phyloP scores from a whole-genome alignment of 2,888 invertebrate genomes.

The Mactromeris polynyma region DNA sequence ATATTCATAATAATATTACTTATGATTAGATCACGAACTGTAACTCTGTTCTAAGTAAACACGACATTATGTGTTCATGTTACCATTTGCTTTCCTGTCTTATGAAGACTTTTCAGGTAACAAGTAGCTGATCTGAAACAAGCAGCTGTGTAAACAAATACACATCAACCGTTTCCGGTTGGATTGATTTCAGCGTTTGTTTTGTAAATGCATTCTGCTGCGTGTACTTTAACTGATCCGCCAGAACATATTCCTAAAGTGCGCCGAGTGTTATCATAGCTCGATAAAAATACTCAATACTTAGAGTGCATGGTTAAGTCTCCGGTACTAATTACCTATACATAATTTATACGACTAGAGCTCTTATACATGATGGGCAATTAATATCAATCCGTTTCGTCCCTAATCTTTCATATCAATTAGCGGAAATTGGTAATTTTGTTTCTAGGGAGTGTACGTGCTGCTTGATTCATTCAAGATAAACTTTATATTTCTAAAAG shows the following conservation, averaged over 20 bases:
- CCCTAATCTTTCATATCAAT: constrained; percentile 9
- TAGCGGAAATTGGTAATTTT: constrained; percentile 5
- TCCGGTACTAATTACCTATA: neutral
- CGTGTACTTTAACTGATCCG: neutral
- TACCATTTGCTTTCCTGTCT: neutral
- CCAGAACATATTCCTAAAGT: neutral
- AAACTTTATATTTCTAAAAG: constrained; percentile 6
- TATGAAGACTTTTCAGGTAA: neutral
- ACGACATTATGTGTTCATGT: neutral
- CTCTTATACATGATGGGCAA: neutral
- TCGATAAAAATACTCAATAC: neutral
- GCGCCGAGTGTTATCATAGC: neutral
- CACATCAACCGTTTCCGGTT: neutral
- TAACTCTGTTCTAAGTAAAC: neutral
- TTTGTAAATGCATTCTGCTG: neutral
- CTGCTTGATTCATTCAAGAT: constrained; percentile 11
- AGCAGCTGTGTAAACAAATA: constrained; percentile 8
- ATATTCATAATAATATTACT: neutral
- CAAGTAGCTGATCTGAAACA: neutral
- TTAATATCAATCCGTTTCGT: neutral
- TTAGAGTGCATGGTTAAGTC: neutral
- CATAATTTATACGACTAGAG: neutral
- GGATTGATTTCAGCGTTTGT: neutral
- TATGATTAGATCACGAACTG: neutral
- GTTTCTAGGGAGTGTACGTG: neutral